Percentiles rank a stretch among this genome's conserved stretches.
Conservation (phyloP, 1,140 invertebrate species). For the Zaprionus capensis region DNA sequence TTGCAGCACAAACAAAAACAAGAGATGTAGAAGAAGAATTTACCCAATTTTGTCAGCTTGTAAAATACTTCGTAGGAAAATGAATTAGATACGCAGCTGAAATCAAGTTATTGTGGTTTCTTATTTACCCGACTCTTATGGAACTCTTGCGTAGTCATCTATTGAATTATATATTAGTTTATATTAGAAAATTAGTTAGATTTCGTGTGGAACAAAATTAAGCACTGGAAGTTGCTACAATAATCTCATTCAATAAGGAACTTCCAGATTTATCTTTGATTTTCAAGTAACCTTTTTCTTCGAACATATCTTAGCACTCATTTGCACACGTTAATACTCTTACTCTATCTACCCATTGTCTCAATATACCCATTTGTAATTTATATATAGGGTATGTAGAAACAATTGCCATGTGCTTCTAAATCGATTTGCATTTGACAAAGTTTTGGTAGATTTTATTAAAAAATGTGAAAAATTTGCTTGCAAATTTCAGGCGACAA, state of each 20-base stretch:
- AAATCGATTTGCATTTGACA: constrained; percentile 1
- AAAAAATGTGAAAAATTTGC: constrained; percentile 3
- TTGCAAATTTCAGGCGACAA: neutral
- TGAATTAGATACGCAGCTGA: neutral
- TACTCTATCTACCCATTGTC: neutral
- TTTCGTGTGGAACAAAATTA: neutral
- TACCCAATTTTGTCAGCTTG: neutral
- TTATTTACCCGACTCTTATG: neutral
- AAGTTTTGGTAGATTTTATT: neutral
- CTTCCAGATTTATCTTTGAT: too few relatives aligned
- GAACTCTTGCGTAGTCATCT: neutral
- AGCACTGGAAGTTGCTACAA: too few relatives aligned
- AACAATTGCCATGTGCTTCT: neutral
- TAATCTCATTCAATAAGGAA: neutral
- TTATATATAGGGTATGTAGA: neutral
- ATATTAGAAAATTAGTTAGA: neutral
- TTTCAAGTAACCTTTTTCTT: too few relatives aligned
- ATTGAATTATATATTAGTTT: neutral
- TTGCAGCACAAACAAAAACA: neutral
- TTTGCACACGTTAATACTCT: neutral
- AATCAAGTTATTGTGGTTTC: neutral
- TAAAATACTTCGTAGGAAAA: neutral
- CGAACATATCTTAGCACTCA: neutral
- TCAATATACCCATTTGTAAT: neutral
- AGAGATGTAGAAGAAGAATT: neutral